Evolutionary conservation across 2,797 vertebrate species (phyloP).

Genomic region (Linurgus olivaceus): DNA sequence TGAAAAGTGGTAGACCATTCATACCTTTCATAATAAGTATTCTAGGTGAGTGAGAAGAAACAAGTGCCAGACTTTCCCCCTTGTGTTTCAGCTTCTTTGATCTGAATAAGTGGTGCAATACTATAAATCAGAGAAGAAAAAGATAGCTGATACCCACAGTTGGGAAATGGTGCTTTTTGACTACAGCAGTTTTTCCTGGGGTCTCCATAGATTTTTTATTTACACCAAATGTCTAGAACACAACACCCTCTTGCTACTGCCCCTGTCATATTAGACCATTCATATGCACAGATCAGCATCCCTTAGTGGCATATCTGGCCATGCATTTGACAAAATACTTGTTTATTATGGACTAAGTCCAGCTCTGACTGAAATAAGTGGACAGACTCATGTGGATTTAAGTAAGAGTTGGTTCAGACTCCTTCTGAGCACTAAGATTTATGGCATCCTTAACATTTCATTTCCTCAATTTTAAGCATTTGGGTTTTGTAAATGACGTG

Average conservation of each 20-base stretch:
- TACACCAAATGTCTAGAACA: background rate
- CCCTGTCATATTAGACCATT: background rate
- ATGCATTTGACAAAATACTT: background rate
- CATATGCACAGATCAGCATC: background rate
- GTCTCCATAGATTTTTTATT: background rate
- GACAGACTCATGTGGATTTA: background rate
- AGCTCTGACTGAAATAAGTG: conserved; percentile 3
- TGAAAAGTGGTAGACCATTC: background rate
- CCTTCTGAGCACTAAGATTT: conserved; percentile 7
- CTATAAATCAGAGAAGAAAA: background rate
- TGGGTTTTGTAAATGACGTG: conserved; percentile 30
- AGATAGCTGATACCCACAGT: background rate
- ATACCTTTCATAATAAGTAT: background rate
- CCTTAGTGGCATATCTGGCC: background rate
- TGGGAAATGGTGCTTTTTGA: background rate
- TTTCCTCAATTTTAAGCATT: conserved; percentile 53
- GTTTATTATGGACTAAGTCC: conserved; percentile 20
- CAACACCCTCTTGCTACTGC: background rate
- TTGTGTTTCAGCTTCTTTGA: background rate
- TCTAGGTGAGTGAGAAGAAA: background rate
- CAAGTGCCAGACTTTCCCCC: background rate
- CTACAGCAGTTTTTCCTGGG: background rate
- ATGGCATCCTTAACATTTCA: conserved; percentile 56
- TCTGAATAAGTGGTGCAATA: background rate
- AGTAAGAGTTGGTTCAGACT: background rate